A percentile compares a stretch with the other conserved stretches of the same genome.
Conservation (phyloP, 1,140 invertebrate genomes). For the Drosophila lini region DNA sequence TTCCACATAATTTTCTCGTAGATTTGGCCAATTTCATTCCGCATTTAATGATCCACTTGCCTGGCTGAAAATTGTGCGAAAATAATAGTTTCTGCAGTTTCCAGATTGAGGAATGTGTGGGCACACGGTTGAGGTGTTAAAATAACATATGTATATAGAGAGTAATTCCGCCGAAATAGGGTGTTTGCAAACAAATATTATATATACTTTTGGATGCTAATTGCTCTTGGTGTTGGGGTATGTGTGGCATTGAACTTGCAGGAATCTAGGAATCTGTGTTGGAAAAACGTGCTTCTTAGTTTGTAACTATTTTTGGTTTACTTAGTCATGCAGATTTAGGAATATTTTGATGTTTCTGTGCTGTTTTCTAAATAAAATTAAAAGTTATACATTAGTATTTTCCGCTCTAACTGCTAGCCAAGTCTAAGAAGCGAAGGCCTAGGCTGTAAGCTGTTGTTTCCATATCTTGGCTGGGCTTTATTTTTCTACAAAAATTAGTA, state of each 20-base stretch:
- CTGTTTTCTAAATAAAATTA: constrained; percentile 18
- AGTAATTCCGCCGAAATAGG: neutral
- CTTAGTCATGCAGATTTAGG: constrained; percentile 13
- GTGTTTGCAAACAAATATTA: constrained; percentile 11
- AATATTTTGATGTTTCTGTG: neutral
- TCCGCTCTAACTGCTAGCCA: neutral
- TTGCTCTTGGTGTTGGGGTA: neutral
- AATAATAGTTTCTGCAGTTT: constrained; percentile 28
- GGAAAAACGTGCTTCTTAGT: constrained; percentile 12
- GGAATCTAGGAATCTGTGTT: constrained; percentile 6
- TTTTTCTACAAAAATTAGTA: constrained; percentile 11
- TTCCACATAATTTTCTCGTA: constrained; percentile 21
- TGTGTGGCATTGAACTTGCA: constrained; percentile 42
- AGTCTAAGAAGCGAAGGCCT: neutral
- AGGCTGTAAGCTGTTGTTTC: neutral
- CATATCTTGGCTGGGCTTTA: neutral
- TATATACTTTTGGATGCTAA: constrained; percentile 18
- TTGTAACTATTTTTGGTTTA: constrained; percentile 7
- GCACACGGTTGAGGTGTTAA: constrained; percentile 24
- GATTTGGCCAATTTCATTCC: constrained; percentile 38
- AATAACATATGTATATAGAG: constrained; percentile 2
- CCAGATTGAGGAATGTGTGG: constrained; percentile 26
- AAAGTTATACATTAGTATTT: neutral
- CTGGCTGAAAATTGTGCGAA: constrained; percentile 43
- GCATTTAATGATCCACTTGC: constrained; percentile 20